Evolutionary conservation across 2,888 invertebrate genomes (phyloP).

Genomic region (Helleia helle): DNA sequence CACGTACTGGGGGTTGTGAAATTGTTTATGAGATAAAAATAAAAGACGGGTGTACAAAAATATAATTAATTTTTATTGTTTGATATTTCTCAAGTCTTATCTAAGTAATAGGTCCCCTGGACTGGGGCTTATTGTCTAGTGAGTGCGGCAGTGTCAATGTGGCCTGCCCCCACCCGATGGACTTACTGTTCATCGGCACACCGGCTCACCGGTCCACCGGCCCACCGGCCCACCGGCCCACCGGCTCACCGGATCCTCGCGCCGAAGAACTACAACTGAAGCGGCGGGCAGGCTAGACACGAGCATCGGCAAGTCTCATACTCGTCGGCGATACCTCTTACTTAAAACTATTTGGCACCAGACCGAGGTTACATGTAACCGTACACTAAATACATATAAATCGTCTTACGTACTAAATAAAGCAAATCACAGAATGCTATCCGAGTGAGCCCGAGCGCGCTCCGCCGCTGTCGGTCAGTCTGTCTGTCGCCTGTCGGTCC

Average conservation of each 20-base stretch:
- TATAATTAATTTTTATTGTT: slow-evolving; percentile 28
- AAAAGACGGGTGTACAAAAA: slow-evolving; percentile 23
- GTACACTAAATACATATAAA: no score
- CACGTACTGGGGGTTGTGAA: no score
- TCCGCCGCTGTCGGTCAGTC: background rate
- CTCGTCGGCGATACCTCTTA: no score
- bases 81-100: slow-evolving; percentile 20
- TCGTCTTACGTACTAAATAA: slow-evolving; percentile 5
- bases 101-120: slow-evolving; percentile 3
- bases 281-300: no score
- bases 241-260: no score
- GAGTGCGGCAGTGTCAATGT: slow-evolving; percentile 1
- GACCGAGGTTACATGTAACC: no score
- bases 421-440: slow-evolving; percentile 16
- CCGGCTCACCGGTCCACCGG: no score
- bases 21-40: slow-evolving; percentile 12
- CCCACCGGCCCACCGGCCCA: no score
- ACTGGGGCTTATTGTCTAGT: slow-evolving; percentile 11
- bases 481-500: no score
- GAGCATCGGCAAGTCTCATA: no score
- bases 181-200: no score
- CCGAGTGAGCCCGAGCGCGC: background rate
- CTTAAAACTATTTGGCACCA: slow-evolving; percentile 31
- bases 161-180: background rate
- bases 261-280: no score